Evolutionary conservation across 30 jellyfish, hydroid and myxozoan genomes (phyloP).

Genomic region (Clytia hemisphaerica): DNA sequence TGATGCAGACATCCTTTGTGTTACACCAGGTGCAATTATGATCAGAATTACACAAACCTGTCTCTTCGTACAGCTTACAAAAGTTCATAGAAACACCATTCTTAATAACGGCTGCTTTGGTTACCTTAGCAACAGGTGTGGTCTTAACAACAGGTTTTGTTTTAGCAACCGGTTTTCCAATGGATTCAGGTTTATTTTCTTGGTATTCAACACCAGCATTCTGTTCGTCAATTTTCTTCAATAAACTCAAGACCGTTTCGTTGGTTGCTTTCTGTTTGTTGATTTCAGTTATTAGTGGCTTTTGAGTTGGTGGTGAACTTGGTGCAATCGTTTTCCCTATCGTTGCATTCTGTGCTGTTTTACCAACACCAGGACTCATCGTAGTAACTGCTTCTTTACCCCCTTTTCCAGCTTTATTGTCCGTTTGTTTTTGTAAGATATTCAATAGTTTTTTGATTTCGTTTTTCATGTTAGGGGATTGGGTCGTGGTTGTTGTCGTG

Average conservation of each 20-base stretch:
- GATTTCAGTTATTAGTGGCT: background rate
- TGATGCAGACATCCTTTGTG: constrained; percentile 52
- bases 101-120: no score
- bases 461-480: background rate
- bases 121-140: no score
- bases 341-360: no score
- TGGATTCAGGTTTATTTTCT: constrained; percentile 5
- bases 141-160: no score
- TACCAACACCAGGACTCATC: no score
- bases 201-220: constrained; percentile 10
- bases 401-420: background rate
- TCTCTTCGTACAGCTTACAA: constrained; percentile 51
- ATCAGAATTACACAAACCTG: constrained; percentile 59
- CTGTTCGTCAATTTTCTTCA: constrained; percentile 9
- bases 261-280: background rate
- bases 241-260: no score
- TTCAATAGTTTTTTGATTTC: background rate
- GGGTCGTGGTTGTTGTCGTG: constrained; percentile 5
- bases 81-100: no score
- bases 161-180: no score
- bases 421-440: background rate
- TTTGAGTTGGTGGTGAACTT: background rate
- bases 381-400: background rate
- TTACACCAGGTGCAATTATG: constrained; percentile 87
- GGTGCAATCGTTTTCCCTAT: background rate